phyloP scores from a whole-genome alignment of 2,113 vertebrate species.

The Merops nubicus region DNA sequence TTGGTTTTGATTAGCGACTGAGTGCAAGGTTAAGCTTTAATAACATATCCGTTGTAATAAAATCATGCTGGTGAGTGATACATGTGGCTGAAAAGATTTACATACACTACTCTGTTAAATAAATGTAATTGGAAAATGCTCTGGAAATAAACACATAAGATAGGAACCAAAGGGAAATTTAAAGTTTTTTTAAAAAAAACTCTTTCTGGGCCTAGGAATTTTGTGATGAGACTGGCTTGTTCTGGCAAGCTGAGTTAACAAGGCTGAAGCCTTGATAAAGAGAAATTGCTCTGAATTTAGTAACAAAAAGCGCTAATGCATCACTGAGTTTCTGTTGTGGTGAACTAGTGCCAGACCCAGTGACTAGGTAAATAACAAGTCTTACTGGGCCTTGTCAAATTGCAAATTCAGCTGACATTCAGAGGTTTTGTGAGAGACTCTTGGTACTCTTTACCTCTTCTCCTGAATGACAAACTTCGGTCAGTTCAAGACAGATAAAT shows the following conservation, averaged over 20 bases:
- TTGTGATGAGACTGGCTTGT: not conserved
- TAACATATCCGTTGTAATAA: conserved; percentile 16
- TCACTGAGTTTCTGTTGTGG: not conserved
- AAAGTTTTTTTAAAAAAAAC: not conserved
- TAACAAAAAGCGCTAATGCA: not conserved
- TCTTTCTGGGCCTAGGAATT: not conserved
- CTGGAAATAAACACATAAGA: conserved; percentile 9
- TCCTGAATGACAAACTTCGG: not conserved
- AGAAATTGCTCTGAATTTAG: conserved; percentile 27
- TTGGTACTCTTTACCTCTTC: not conserved
- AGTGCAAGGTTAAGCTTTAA: conserved; percentile 57
- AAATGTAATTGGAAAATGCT: conserved; percentile 4
- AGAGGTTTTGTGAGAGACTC: not conserved
- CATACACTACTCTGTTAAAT: not conserved
- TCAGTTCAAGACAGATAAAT: not conserved
- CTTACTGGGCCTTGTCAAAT: not conserved
- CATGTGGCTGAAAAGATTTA: conserved; percentile 14
- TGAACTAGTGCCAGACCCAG: not conserved
- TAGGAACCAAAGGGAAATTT: not conserved
- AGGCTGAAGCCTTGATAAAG: not conserved
- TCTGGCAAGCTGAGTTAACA: not conserved
- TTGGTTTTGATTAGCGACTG: conserved; percentile 43
- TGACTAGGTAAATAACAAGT: not conserved
- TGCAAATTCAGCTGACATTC: not conserved
- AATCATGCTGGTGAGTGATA: conserved; percentile 35